Base-by-base conservation (phyloP, 37 sponge, comb jelly and placozoan species). In the Diacarnus erythraeanus region DNA sequence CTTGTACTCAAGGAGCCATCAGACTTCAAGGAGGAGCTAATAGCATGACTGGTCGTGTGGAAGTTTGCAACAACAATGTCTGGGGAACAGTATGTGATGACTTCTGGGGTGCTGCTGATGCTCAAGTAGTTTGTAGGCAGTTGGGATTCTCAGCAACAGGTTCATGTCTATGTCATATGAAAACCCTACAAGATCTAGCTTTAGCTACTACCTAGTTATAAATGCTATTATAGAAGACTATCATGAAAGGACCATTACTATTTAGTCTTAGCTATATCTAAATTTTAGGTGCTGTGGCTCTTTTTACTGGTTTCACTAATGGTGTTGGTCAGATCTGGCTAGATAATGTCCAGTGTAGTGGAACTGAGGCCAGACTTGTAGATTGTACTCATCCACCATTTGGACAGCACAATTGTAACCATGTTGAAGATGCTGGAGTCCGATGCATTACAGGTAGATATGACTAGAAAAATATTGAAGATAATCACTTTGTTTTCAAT, bases 31-130 rank as follows among this genome's bases (percentile, higher is more conserved):
- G 56, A 60, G 77, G 56, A 26, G 33, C 74, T 29, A 23, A n/a
- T n/a, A n/a, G 33, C 40, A 54, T 3, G 23, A 2, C 3, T 21
- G 71, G 71, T 35, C 71, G 71, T 40, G 71, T 71, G 71, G 71
- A 71, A 12, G 42, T 71, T n/a, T 71, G 42, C 71, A 12, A 40
- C 22, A 12, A 2, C 15, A 40, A 71, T 40, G 42, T 71, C 22
- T 71, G 71, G 71, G 71, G 71, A 30, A 71, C 71, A 42, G 71
- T 71, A 3, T 71, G 71, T 71, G 51, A 71, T 38, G 38, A 38
- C 12, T 71, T 42, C 6, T 71, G 71, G 71, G 22, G 71, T 40
- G 2, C 9, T 40, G 2, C 2, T 71, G 71, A 71, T 40, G 71
- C 71, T 6, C 21, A 23, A 40, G 71, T 71, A 41, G 22, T 12